A percentile compares a stretch with the other conserved stretches of the same genome.
phyloP scores from a whole-genome alignment of 2,113 vertebrate species.

The Neolamprologus cancellatus region DNA sequence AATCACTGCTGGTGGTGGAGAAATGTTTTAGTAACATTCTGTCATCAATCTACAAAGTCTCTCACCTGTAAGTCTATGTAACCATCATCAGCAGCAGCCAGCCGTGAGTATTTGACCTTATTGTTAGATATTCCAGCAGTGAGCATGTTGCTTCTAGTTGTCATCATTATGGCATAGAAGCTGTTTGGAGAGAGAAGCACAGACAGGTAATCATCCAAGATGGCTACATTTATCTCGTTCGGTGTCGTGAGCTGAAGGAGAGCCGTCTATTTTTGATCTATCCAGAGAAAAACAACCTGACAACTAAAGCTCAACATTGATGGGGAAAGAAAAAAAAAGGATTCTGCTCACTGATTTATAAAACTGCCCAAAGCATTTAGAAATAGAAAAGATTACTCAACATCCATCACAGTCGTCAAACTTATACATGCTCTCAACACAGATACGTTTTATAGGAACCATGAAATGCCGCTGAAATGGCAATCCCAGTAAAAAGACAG shows the following conservation, averaged over 20 bases:
- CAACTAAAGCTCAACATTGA: not conserved
- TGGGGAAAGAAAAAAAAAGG: not conserved
- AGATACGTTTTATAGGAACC: not conserved
- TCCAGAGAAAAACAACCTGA: not conserved
- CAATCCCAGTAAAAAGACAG: not conserved
- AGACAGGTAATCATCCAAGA: not conserved
- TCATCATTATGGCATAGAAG: conserved; percentile 70
- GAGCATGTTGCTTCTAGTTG: conserved; percentile 72
- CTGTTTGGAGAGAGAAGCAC: not conserved
- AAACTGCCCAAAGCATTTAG: not conserved
- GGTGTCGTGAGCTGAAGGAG: not conserved
- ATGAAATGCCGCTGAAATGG: not conserved
- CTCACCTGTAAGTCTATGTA: conserved; percentile 95
- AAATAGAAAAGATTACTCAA: not conserved
- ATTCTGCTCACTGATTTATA: not conserved
- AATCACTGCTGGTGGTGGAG: not conserved
- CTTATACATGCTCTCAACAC: not conserved
- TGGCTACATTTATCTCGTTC: not conserved
- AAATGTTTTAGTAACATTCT: not conserved
- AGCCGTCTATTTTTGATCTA: not conserved
- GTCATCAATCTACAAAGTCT: not conserved
- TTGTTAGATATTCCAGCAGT: conserved; percentile 77
- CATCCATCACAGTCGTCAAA: not conserved
- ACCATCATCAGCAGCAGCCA: conserved; percentile 85
- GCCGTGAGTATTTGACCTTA: conserved; percentile 91